Conservation (phyloP, 2,888 invertebrate genomes). For the Mayetiola destructor region DNA sequence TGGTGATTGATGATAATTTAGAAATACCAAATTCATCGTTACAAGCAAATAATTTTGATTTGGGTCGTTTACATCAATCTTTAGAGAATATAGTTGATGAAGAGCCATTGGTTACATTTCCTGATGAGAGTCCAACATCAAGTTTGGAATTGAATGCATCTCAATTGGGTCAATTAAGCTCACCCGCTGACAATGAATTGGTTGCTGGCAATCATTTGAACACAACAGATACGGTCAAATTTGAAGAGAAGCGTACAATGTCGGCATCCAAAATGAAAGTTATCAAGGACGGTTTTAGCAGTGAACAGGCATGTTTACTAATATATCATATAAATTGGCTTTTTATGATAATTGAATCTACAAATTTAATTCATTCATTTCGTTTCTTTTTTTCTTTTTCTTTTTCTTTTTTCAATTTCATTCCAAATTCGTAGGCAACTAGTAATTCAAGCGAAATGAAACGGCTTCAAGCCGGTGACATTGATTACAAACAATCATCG, state of each 20-base stretch:
- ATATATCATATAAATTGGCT: neutral
- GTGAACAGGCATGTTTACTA: conserved; percentile 46
- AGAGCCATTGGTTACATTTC: conserved; percentile 67
- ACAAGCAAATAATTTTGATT: conserved; percentile 23
- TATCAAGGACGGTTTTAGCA: conserved; percentile 67
- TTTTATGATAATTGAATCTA: neutral
- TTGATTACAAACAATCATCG: conserved; percentile 66
- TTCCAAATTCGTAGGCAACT: conserved; percentile 29
- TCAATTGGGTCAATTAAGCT: neutral
- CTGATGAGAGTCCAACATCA: conserved; percentile 42
- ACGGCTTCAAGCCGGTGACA: conserved; percentile 63
- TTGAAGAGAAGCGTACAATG: conserved; percentile 69
- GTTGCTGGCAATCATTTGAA: neutral
- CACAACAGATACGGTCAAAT: conserved; percentile 53
- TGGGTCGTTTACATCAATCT: conserved; percentile 52
- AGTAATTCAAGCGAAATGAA: conserved; percentile 58
- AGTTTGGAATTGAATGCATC: conserved; percentile 21
- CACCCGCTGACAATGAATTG: neutral
- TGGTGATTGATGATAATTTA: conserved; percentile 19
- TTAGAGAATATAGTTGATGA: conserved; percentile 63
- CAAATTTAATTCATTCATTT: neutral
- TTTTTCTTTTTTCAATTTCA: conserved; percentile 7
- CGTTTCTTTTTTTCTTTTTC: neutral
- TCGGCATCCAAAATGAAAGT: conserved; percentile 66
- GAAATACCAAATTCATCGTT: conserved; percentile 19